Evolutionary conservation across 2,888 invertebrate species (phyloP).

Genomic region (Luffia ferchaultella): DNA sequence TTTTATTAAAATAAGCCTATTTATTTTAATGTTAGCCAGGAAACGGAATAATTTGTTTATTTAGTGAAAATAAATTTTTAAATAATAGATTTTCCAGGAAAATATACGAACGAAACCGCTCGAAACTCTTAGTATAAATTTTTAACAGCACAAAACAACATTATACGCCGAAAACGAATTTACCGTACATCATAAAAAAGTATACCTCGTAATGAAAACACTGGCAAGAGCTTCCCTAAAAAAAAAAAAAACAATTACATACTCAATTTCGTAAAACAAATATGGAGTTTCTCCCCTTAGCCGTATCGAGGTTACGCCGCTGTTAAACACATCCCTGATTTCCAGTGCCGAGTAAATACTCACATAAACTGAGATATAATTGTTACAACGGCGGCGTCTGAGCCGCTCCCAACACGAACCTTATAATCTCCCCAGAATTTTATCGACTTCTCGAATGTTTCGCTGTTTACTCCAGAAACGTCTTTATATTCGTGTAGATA

Average conservation of each 20-base stretch:
- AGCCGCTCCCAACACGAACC: not conserved
- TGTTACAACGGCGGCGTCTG: slow-evolving; percentile 21
- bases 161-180: not conserved
- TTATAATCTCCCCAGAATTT: no score
- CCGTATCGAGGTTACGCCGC: slow-evolving; percentile 9
- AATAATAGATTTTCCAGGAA: no score
- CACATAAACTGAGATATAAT: slow-evolving; percentile 30
- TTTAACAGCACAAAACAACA: not conserved
- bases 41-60: no score
- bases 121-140: no score
- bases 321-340: slow-evolving; percentile 21
- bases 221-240: not conserved
- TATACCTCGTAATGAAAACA: not conserved
- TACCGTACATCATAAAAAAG: not conserved
- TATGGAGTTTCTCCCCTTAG: not conserved
- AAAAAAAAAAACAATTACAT: slow-evolving; percentile 24
- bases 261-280: slow-evolving; percentile 31
- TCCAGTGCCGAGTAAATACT: slow-evolving; percentile 16
- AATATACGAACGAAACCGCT: no score
- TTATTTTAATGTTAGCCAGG: no score
- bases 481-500: no score
- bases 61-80: no score
- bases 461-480: no score
- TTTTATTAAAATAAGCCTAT: no score
- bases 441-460: no score